Percentiles rank a stretch among this genome's conserved stretches.
Evolutionary conservation across 2,888 invertebrate genomes (phyloP).

Genomic region (Nebria salina): DNA sequence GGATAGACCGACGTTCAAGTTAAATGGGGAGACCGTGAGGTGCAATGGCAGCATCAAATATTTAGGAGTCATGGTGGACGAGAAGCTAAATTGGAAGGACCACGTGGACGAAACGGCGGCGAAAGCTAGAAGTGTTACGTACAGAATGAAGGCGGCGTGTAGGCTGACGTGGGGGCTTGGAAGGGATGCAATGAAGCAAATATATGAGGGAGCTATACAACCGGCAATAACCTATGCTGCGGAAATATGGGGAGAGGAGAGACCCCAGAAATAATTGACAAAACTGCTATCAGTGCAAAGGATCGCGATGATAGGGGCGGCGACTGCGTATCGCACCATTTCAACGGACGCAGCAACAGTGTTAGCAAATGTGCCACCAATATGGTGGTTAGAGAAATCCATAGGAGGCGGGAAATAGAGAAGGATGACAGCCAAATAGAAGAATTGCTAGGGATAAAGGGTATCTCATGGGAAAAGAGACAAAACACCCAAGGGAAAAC

Average conservation of each 20-base stretch:
- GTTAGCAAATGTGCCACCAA: not conserved
- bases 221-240: not conserved
- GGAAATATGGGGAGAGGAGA: not conserved
- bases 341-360: conserved; percentile 11
- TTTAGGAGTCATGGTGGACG: not conserved
- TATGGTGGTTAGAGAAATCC: not conserved
- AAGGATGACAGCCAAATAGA: not conserved
- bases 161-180: not conserved
- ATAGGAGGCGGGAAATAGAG: not conserved
- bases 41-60: not conserved
- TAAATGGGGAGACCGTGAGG: not conserved
- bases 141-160: not conserved
- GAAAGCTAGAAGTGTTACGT: not conserved
- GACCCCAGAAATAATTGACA: not conserved
- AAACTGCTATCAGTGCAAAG: conserved; percentile 20
- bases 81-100: not conserved
- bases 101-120: not conserved
- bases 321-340: conserved; percentile 22
- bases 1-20: not conserved
- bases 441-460: not conserved
- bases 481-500: not conserved
- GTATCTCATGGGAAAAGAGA: not conserved
- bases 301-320: conserved; percentile 16
- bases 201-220: not conserved
- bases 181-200: not conserved